These are phyloP conservation scores for Gadopsis bispinosus DNA, from an alignment of 2,797 vertebrate species.

Conservation along the genomic window DNA sequence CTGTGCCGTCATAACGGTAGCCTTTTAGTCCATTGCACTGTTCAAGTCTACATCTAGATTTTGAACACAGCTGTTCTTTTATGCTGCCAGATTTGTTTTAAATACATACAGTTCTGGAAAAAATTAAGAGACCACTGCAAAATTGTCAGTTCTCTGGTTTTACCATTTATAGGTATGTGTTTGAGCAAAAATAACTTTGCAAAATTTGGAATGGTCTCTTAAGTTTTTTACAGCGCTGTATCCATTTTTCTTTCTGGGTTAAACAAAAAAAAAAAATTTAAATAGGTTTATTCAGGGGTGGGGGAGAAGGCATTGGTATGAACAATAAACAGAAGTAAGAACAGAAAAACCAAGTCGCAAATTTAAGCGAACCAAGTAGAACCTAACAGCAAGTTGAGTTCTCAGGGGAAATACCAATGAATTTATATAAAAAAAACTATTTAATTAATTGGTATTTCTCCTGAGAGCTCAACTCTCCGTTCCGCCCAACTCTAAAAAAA, in stretches of 20 bases:
- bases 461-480: not conserved
- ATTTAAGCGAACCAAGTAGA: too few relatives aligned
- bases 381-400: not conserved
- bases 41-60: not conserved
- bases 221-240: too few relatives aligned
- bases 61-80: too few relatives aligned
- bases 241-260: too few relatives aligned
- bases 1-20: not conserved
- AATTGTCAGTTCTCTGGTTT: too few relatives aligned
- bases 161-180: too few relatives aligned
- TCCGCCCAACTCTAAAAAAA: not conserved
- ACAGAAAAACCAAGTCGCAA: not conserved
- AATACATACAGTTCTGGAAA: too few relatives aligned
- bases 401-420: not conserved
- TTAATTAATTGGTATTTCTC: not conserved
- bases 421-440: not conserved
- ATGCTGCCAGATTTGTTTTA: too few relatives aligned
- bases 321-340: not conserved
- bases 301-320: not conserved
- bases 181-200: too few relatives aligned
- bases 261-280: too few relatives aligned
- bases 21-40: not conserved
- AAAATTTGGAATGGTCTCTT: too few relatives aligned
- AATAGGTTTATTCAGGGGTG: not conserved
- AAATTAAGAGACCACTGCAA: too few relatives aligned